Percentiles rank a stretch among this genome's conserved stretches.
These are phyloP conservation scores for Tetranychus urticae DNA, from an alignment of 1,140 invertebrate species.

Conservation along the genomic window DNA sequence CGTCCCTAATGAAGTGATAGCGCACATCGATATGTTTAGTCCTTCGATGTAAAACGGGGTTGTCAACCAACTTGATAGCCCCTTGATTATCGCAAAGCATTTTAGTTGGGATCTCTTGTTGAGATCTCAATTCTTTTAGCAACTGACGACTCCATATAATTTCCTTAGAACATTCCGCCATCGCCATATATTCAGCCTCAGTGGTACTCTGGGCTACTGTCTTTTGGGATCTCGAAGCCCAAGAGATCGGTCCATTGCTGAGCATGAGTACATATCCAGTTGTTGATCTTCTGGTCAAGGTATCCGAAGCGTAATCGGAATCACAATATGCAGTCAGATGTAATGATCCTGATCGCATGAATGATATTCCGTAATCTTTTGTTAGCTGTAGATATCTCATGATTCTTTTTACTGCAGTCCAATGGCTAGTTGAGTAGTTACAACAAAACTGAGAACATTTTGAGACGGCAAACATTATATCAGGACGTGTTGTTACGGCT, in stretches of 20 bases:
- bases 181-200: neutral
- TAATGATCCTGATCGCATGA: neutral
- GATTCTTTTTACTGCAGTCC: conserved; percentile 16
- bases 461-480: conserved; percentile 22
- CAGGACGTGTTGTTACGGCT: conserved; percentile 20
- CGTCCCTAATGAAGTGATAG: conserved; percentile 19
- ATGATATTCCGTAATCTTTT: conserved; percentile 12
- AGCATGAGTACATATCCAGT: neutral
- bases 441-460: conserved; percentile 21
- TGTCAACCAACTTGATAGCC: conserved; percentile 17
- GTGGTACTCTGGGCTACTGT: too few relatives aligned
- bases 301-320: conserved; percentile 18
- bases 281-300: conserved; percentile 7
- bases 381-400: conserved; percentile 13
- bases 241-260: neutral
- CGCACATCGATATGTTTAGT: conserved; percentile 21
- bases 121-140: neutral
- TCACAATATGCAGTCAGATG: neutral
- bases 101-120: neutral
- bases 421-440: conserved; percentile 10
- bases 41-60: conserved; percentile 20
- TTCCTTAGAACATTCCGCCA: conserved; percentile 1
- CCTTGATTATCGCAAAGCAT: conserved; percentile 16
- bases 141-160: conserved; percentile 1
- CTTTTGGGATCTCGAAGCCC: conserved; percentile 1